Evolutionary conservation across 2,797 vertebrate species (phyloP).

Genomic region (Trichosurus vulpecula): DNA sequence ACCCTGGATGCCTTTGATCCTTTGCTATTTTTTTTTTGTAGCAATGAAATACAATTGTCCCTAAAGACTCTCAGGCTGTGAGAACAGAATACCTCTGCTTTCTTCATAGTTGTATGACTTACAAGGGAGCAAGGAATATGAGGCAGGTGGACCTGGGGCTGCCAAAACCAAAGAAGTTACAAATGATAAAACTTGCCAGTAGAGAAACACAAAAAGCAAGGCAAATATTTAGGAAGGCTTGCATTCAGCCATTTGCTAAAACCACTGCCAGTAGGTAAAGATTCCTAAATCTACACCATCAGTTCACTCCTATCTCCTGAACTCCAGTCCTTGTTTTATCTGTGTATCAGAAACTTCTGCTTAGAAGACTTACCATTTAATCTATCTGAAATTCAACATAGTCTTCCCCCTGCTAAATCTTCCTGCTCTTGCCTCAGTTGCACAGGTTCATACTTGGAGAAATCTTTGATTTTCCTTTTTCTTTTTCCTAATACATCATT

Average conservation of each 20-base stretch:
- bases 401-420: neutral
- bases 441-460: neutral
- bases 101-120: constrained; percentile 31
- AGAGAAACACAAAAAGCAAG: neutral
- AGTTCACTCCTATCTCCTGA: neutral
- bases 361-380: neutral
- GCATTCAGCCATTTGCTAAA: neutral
- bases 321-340: neutral
- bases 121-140: neutral
- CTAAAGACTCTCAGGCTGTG: constrained; percentile 25
- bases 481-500: neutral
- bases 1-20: constrained; percentile 36
- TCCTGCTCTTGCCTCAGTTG: neutral
- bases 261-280: neutral
- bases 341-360: neutral
- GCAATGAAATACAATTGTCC: constrained; percentile 19
- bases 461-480: neutral
- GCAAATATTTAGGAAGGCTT: neutral
- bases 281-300: neutral
- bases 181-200: neutral
- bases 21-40: constrained; percentile 29
- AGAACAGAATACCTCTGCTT: constrained; percentile 33
- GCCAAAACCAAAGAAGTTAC: neutral
- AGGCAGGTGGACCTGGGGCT: neutral
- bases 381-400: neutral